phyloP scores from a whole-genome alignment of 2,113 vertebrate species.

The Brachionichthys hirsutus region DNA sequence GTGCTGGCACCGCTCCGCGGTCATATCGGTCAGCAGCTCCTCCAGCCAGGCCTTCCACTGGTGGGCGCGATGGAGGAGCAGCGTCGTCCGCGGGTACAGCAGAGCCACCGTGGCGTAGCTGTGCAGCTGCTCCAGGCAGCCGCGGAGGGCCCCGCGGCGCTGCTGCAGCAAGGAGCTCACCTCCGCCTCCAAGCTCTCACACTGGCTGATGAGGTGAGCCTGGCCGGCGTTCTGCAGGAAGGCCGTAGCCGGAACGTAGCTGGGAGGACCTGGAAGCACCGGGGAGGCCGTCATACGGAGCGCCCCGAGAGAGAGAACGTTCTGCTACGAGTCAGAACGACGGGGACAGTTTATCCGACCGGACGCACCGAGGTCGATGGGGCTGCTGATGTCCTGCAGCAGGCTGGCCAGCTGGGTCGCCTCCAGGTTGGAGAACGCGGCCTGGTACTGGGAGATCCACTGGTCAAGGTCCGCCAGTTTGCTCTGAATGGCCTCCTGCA shows the following conservation, averaged over 20 bases:
- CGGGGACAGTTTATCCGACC: too few species aligned
- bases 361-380: conserved; percentile 89
- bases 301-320: too few species aligned
- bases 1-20: conserved; percentile 88
- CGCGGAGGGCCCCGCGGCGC: conserved; percentile 85
- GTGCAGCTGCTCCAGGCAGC: conserved; percentile 94
- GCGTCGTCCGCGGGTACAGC: conserved; percentile 90
- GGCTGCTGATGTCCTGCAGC: conserved; percentile 95
- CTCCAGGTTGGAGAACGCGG: conserved; percentile 93
- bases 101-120: conserved; percentile 97
- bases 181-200: conserved; percentile 92
- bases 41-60: conserved; percentile 98
- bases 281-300: too few species aligned
- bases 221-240: conserved; percentile 98
- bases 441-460: conserved; percentile 96
- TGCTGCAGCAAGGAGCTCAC: conserved; percentile 90
- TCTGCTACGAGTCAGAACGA: too few species aligned
- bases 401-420: conserved; percentile 94
- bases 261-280: conserved; percentile 89
- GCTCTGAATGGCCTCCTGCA: conserved; percentile 94
- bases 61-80: conserved; percentile 89
- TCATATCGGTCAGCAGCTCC: conserved; percentile 90
- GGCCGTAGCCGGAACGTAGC: conserved; percentile 94
- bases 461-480: conserved; percentile 96
- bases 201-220: conserved; percentile 94